Evolutionary conservation across 2,797 vertebrate genomes (phyloP).

Genomic region (Poecilia wingei): DNA sequence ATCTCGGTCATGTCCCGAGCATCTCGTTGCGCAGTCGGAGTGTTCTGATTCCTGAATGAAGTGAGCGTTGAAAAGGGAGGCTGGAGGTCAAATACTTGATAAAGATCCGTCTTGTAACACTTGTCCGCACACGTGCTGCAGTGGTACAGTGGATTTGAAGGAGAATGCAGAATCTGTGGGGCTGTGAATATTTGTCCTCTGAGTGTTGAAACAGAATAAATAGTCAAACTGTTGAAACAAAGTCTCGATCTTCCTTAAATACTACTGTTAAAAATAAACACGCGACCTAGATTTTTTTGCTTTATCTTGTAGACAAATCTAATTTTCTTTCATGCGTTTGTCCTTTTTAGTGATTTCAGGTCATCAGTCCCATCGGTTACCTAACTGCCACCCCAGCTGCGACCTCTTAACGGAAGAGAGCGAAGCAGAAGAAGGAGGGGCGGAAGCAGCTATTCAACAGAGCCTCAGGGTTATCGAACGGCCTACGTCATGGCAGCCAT

Average conservation of each 20-base stretch:
- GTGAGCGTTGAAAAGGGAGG: neutral
- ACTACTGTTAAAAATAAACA: neutral
- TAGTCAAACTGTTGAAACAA: slow-evolving; percentile 1
- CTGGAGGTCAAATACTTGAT: slow-evolving; percentile 43
- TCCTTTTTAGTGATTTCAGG: slow-evolving; percentile 51
- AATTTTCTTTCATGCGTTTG: neutral
- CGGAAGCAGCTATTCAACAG: slow-evolving; percentile 45
- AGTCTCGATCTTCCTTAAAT: neutral
- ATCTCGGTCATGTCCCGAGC: neutral
- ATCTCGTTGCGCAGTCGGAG: neutral
- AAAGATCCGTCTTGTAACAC: slow-evolving; percentile 33
- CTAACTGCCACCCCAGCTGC: slow-evolving; percentile 19
- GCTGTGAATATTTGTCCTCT: slow-evolving; percentile 44
- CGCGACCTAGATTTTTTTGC: neutral
- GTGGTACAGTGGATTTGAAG: slow-evolving; percentile 36
- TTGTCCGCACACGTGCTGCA: slow-evolving; percentile 40
- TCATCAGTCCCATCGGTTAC: slow-evolving; percentile 40
- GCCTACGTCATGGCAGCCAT: slow-evolving; percentile 81
- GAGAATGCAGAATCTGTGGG: slow-evolving; percentile 40
- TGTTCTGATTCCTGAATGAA: neutral
- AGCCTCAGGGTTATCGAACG: slow-evolving; percentile 42
- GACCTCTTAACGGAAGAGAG: slow-evolving; percentile 50
- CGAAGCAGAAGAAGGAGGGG: slow-evolving; percentile 57
- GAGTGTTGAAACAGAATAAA: slow-evolving; percentile 12
- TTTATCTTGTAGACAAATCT: neutral